Evolutionary conservation across 2,797 vertebrate genomes (phyloP).

Genomic region (Menidia menidia): DNA sequence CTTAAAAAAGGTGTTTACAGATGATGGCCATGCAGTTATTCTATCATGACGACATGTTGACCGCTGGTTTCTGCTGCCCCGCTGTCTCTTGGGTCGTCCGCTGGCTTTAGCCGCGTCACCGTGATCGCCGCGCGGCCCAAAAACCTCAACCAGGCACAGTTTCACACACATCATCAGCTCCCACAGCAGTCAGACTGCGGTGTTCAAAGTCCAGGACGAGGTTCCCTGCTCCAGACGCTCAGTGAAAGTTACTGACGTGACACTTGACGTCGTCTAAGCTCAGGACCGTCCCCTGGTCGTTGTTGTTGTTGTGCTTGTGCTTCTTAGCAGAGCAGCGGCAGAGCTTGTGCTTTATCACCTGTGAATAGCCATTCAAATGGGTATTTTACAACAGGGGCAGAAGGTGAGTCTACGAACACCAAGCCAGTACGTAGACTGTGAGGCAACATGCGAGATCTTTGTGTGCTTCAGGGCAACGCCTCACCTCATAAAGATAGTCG

Average conservation of each 20-base stretch:
- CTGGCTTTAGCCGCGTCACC: conserved; percentile 8
- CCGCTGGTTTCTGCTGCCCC: conserved; percentile 29
- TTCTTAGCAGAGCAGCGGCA: conserved; percentile 91
- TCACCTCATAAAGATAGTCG: conserved; percentile 98
- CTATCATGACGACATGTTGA: conserved; percentile 27
- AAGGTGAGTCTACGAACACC: neutral
- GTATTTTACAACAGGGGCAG: neutral
- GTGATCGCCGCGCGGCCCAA: neutral
- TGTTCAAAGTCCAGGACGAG: conserved; percentile 35
- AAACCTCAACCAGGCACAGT: conserved; percentile 44
- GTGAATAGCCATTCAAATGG: neutral
- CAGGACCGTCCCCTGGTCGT: conserved; percentile 91
- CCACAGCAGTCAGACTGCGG: conserved; percentile 27
- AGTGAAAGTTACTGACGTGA: conserved; percentile 92
- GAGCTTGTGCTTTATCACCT: conserved; percentile 95
- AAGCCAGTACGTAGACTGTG: too few relatives aligned
- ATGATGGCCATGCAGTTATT: conserved; percentile 62
- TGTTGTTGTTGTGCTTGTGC: conserved; percentile 90
- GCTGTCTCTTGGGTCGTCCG: conserved; percentile 9
- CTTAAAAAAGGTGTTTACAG: conserved; percentile 55
- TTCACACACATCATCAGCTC: conserved; percentile 27
- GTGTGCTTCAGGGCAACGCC: neutral
- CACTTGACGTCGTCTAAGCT: conserved; percentile 97
- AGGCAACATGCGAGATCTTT: neutral
- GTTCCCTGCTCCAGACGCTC: conserved; percentile 34